Evolutionary conservation across 2,113 vertebrate genomes (phyloP).

Genomic region (Lontra canadensis): DNA sequence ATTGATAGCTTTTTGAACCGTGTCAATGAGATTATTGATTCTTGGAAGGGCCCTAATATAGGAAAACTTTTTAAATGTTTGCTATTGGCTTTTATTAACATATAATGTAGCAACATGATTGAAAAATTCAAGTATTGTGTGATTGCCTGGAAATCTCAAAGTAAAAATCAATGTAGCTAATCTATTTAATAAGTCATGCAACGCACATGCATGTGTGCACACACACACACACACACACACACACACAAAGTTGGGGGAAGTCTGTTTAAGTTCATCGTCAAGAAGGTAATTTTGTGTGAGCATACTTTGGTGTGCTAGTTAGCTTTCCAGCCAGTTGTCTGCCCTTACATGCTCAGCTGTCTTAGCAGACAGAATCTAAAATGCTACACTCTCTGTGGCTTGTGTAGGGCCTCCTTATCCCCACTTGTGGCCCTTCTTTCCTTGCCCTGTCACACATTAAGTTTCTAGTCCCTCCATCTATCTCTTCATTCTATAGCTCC

Average conservation of each 20-base stretch:
- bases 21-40: conserved; percentile 61
- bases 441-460: background rate
- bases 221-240: background rate
- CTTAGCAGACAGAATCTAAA: background rate
- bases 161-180: conserved; percentile 77
- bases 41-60: conserved; percentile 43
- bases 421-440: background rate
- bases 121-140: conserved; percentile 74
- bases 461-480: background rate
- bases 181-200: conserved; percentile 78
- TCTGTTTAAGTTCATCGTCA: conserved; percentile 6
- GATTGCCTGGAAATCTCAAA: conserved; percentile 77
- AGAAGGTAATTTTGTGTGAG: background rate
- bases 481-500: background rate
- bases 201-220: background rate
- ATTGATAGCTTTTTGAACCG: conserved; percentile 39
- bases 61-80: conserved; percentile 73
- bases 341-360: background rate
- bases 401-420: background rate
- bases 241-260: background rate
- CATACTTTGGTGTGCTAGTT: background rate
- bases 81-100: conserved; percentile 68
- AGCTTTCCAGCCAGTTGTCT: background rate
- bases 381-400: background rate
- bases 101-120: conserved; percentile 67